Conservation (phyloP, 2,113 vertebrate species). For the Pluvianellus socialis region DNA sequence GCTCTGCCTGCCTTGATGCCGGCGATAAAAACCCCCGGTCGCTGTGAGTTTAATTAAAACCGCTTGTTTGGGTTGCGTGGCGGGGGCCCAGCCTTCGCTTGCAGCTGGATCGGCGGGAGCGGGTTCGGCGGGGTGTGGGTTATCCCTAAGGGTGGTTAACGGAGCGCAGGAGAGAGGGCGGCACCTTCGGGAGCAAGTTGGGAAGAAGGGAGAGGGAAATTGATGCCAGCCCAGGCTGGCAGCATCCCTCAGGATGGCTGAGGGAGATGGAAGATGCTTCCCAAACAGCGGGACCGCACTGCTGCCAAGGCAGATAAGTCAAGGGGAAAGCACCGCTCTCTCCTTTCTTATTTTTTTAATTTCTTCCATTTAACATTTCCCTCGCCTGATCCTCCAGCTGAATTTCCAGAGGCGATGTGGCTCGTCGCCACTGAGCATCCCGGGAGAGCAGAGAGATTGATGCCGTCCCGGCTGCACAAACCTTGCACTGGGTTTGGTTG, state of each 20-base stretch:
- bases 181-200: neutral
- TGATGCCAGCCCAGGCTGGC: neutral
- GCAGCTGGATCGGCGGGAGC: neutral
- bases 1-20: neutral
- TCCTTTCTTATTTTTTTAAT: neutral
- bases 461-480: neutral
- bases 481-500: fast-evolving
- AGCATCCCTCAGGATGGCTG: neutral
- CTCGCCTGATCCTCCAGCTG: neutral
- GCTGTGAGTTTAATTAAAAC: conserved; percentile 40
- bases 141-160: neutral
- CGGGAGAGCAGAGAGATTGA: neutral
- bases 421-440: neutral
- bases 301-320: neutral
- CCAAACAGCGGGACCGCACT: neutral
- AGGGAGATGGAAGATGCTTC: neutral
- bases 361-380: conserved; percentile 17
- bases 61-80: neutral
- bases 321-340: fast-evolving
- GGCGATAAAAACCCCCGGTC: neutral
- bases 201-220: neutral
- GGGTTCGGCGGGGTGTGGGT: neutral
- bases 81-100: neutral
- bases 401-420: neutral
- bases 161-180: neutral